Evolutionary conservation across 2,888 invertebrate species (phyloP), one percentile per base, ranked within the genome.

Genomic region (Therioaphis trifolii): DNA sequence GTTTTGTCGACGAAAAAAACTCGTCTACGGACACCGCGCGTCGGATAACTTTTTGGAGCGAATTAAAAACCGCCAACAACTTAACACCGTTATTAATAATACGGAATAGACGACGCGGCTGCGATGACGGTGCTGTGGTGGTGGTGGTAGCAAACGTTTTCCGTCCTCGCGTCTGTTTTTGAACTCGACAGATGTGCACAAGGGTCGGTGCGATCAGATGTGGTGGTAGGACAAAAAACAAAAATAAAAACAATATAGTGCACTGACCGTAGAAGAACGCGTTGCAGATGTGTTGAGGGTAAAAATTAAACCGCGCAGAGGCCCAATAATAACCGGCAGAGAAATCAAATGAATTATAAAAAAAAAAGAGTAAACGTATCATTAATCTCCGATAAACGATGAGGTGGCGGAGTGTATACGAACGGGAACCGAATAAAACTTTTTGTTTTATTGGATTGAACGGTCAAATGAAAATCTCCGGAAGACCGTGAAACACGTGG

Each of bases 371-470:
- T 49, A 12, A 1, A n/a, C n/a, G n/a, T n/a, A 72, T 72, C 72
- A 82, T 82, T 82, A 82, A 82, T 82, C 72, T 80, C 43, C 12
- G 58, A 74, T n/a, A n/a, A n/a, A n/a, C n/a, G n/a, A n/a, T n/a
- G n/a, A 80, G 35, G 15, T 71, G 69, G 12, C 69, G 43, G 66
- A 69, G 55, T 27, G 58, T 43, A 58, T 69, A 63, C 27, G n/a
- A 55, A 55, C n/a, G 11, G 24, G 66, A n/a, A n/a, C n/a, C 11
- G 5, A 18, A 52, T 66, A 24, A 24, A 49, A 77, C 24, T 49
- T 40, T 35, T 46, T n/a, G n/a, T n/a, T 12, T 11, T 43, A 46
- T 77, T 52, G 52, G 40, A 68, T 11, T 40, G 12, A 27, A 24
- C 18, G 9, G 24, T 27, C n/a, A 9, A 27, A 55, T 75, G 18